Base-by-base conservation (phyloP, 2,113 vertebrate species). In the Ranitomeya variabilis region DNA sequence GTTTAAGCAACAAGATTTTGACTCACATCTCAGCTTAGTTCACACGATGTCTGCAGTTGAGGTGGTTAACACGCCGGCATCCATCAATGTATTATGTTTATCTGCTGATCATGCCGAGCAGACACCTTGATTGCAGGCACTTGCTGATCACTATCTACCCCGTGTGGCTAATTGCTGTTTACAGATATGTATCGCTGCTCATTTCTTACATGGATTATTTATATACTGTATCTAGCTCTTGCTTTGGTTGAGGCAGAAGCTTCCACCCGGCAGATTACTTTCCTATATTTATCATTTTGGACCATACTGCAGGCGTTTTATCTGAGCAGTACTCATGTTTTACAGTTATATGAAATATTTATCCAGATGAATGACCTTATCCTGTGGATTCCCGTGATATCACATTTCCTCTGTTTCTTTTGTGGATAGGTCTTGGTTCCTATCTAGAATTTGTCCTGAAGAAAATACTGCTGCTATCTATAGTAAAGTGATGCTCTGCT, bases 171-270 rank as follows among this genome's bases (percentile, higher is more conserved):
- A 83, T 83, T 83, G 37, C 31, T 67, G 78, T 31, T 60, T 80
- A 80, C 77, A 80, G 54, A 80, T 80, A 57, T 80, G 77, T 80
- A 78, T 78, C 76, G n/a, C 19, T 15, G 51, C 76, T 54, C 51
- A 79, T 57, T 79, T 52, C 73, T 76, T 51, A 11, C 76, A n/a
- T 4, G 2, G 52, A 55, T 45, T n/a, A 55, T 78, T 78, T 23
- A 54, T 54, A 7, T 55, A 55, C n/a, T 11, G 19, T 4, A 8
- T 79, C 74, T 78, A 45, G 45, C 71, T 74, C 37, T 15, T 21
- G 73, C 37, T 11, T 51, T 52, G 18, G 18, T 31, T 11, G 45
- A 52, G 73, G 7, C 37, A 21, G 45, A 45, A 37, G 71, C 5
- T 18, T 37, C 67, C 67, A 71, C 23, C 64, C 64, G 1, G 37